These are phyloP conservation scores for Lathronympha strigana DNA, from an alignment of 2,888 invertebrate genomes.

Conservation along the genomic window DNA sequence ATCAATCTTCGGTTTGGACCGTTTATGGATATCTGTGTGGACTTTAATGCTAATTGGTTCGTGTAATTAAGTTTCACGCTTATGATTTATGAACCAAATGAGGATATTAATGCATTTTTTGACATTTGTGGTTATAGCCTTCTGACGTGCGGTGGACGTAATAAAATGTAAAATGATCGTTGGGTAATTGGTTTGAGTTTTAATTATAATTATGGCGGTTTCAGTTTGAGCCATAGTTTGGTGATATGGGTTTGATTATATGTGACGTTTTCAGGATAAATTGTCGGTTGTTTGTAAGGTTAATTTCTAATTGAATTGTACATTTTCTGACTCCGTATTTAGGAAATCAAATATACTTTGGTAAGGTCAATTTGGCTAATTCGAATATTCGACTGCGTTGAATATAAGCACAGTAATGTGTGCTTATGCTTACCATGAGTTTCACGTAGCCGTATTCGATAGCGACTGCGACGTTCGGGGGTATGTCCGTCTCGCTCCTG, in stretches of 20 bases:
- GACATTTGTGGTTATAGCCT: constrained; percentile 41
- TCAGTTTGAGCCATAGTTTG: not conserved
- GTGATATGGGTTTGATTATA: no score
- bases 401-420: no score
- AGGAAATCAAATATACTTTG: no score
- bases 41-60: constrained; percentile 70
- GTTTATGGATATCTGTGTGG: constrained; percentile 61
- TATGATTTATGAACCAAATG: constrained; percentile 64
- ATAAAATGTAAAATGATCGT: constrained; percentile 24
- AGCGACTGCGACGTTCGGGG: no score
- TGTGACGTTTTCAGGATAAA: not conserved
- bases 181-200: constrained; percentile 13
- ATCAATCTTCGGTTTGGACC: constrained; percentile 65
- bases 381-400: no score
- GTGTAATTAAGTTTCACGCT: constrained; percentile 67
- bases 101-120: constrained; percentile 42
- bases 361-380: no score
- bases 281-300: no score
- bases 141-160: constrained; percentile 21
- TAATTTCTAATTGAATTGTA: no score
- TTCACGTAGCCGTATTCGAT: no score
- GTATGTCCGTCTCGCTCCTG: no score
- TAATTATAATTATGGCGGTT: constrained; percentile 9
- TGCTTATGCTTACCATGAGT: no score
- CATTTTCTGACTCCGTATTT: no score